phyloP scores from a whole-genome alignment of 2,888 invertebrate genomes.

The Camptogramma bilineatum region DNA sequence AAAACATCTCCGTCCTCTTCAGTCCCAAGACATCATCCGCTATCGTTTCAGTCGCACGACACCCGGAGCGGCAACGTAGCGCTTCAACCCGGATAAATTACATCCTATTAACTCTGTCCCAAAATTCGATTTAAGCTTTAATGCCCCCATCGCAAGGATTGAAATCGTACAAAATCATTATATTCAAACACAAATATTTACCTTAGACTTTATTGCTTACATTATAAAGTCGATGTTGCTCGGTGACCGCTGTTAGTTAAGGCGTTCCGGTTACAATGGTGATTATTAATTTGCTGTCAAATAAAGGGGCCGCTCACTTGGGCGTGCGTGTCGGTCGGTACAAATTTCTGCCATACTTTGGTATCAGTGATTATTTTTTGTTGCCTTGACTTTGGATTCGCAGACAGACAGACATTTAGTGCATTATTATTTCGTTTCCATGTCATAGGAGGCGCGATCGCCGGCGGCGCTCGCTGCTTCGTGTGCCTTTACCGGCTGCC shows the following conservation, averaged over 20 bases:
- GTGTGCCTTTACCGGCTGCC: constrained; percentile 44
- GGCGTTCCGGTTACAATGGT: constrained; percentile 71
- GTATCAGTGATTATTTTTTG: constrained; percentile 84
- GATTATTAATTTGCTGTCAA: constrained; percentile 86
- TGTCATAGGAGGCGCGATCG: constrained; percentile 60
- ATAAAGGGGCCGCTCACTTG: constrained; percentile 85
- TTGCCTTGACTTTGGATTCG: constrained; percentile 77
- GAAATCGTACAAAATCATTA: constrained; percentile 75
- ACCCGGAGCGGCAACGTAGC: constrained; percentile 81
- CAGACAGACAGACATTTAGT: constrained; percentile 80
- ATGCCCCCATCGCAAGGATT: constrained; percentile 77
- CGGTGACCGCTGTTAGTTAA: constrained; percentile 64
- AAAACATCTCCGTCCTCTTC: constrained; percentile 70
- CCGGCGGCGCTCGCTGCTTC: constrained; percentile 28
- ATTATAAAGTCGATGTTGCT: constrained; percentile 75
- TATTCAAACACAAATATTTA: constrained; percentile 66
- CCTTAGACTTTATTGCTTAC: constrained; percentile 70
- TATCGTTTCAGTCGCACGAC: constrained; percentile 67
- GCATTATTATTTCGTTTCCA: constrained; percentile 67
- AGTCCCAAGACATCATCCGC: constrained; percentile 32
- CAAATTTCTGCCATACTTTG: constrained; percentile 85
- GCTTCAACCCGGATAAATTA: constrained; percentile 82
- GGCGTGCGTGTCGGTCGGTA: constrained; percentile 84
- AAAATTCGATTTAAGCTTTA: constrained; percentile 82
- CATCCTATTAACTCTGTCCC: constrained; percentile 83